Evolutionary conservation across 2,888 invertebrate species (phyloP), one percentile per base, ranked within the genome.

Genomic region (Timema cristinae): DNA sequence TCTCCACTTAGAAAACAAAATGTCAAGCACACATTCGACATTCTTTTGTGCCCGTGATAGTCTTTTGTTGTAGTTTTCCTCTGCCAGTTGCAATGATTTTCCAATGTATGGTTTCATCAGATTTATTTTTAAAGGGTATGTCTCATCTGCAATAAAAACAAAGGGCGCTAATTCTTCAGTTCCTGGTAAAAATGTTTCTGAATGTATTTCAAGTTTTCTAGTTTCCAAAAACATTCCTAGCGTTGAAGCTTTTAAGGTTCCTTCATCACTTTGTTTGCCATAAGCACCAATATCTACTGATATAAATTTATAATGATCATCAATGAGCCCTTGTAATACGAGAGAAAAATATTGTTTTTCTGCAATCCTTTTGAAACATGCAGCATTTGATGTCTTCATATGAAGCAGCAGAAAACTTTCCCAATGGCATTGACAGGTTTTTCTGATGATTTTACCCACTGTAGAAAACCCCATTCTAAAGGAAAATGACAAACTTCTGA

Each of bases 1-100:
- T 68, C 72, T 49, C 71, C 73, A 75, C 67, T 73, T 75, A 66
- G 69, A 15, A 52, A 51, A 70, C 48, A 70, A 32, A 66, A 70
- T 72, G 7, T 69, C 72, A 70, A 72, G 69, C 10, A 67, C 70
- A 15, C 72, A 72, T 59, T 72, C 72, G 1, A 72, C 72, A 50
- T 67, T 72, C 51, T 48, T 56, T 56, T 67, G 8, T 32, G 72
- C 70, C 49, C 67, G 66, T 56, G 72, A 72, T 49, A 70, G 56
- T 67, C 70, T 15, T 52, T 72, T 72, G 61, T 59, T 69, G 50
- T 50, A 66, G 49, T 63, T 49, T 70, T 72, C 54, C 13, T 70
- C 54, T 48, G 56, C 16, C 59, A 48, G 7, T 52, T 66, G 50
- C 15, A 67, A 71, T 13, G 4, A 32, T 32, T 32, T 32, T 32